Evolutionary conservation across 30 jellyfish, hydroid and myxozoan genomes (phyloP).

Genomic region (Haliclystus octoradiatus): DNA sequence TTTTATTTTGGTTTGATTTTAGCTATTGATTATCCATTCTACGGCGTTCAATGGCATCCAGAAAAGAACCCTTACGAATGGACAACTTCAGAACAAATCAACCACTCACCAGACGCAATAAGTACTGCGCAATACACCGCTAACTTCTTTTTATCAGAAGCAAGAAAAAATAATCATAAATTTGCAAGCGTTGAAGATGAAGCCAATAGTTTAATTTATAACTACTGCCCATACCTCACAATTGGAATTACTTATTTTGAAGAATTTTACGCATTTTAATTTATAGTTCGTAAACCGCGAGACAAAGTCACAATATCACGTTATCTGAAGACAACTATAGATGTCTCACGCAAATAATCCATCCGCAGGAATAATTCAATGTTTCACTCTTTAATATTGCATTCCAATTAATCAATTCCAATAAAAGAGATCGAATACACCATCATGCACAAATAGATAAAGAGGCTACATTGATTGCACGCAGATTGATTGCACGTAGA

Average conservation of each 20-base stretch:
- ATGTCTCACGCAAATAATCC: no score
- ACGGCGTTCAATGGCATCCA: background rate
- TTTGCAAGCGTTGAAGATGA: slow-evolving; percentile 55
- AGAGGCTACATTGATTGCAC: no score
- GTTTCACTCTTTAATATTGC: no score
- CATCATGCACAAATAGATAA: no score
- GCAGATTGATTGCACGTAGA: no score
- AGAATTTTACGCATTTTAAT: no score
- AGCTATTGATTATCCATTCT: background rate
- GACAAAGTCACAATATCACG: no score
- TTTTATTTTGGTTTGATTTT: no score
- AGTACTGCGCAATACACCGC: background rate
- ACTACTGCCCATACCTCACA: slow-evolving; percentile 27
- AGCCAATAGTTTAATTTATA: slow-evolving; percentile 29
- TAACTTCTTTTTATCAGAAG: background rate
- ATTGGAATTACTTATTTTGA: background rate
- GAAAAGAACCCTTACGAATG: background rate
- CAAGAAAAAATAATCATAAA: slow-evolving; percentile 10
- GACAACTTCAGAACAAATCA: background rate
- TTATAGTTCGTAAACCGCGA: background rate
- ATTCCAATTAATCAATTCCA: no score
- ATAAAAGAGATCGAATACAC: no score
- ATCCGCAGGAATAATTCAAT: no score
- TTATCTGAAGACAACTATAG: no score
- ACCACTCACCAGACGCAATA: background rate